Conservation (phyloP, 2,113 vertebrate genomes). For the Nymphicus hollandicus region DNA sequence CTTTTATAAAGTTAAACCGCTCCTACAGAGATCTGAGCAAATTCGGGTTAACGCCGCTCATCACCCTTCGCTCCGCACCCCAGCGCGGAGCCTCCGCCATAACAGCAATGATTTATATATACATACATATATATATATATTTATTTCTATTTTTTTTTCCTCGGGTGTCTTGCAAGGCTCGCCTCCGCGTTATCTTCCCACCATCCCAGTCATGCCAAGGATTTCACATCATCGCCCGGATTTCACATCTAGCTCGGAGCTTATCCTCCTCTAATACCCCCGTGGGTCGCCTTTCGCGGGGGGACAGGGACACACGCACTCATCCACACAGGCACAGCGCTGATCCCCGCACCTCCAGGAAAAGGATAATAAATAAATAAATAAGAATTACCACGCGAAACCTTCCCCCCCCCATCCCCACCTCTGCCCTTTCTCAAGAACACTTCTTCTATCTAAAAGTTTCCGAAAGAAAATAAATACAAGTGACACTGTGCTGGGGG, state of each 20-base stretch:
- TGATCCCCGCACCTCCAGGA: not conserved
- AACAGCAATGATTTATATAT: not conserved
- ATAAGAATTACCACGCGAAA: not conserved
- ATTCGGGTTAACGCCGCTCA: not conserved
- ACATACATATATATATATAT: not conserved
- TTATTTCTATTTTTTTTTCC: too few species aligned
- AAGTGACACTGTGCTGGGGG: constrained; percentile 86
- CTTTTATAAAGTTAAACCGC: not conserved
- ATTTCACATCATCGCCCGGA: not conserved
- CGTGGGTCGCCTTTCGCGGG: constrained; percentile 17
- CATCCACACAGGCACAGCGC: not conserved
- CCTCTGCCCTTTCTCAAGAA: constrained; percentile 25
- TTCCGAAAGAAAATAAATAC: constrained; percentile 86
- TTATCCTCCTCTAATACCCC: constrained; percentile 9
- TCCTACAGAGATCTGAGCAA: not conserved
- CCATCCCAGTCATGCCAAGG: not conserved
- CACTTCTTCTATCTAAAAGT: constrained; percentile 70
- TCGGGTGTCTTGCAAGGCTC: not conserved
- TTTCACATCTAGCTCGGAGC: not conserved
- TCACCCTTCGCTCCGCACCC: not conserved
- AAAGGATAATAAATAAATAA: not conserved
- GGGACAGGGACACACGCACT: not conserved
- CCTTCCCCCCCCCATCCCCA: not conserved
- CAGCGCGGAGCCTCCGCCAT: not conserved
- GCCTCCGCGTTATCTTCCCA: not conserved